phyloP scores from a whole-genome alignment of 2,888 invertebrate genomes.

The Tachina fera region DNA sequence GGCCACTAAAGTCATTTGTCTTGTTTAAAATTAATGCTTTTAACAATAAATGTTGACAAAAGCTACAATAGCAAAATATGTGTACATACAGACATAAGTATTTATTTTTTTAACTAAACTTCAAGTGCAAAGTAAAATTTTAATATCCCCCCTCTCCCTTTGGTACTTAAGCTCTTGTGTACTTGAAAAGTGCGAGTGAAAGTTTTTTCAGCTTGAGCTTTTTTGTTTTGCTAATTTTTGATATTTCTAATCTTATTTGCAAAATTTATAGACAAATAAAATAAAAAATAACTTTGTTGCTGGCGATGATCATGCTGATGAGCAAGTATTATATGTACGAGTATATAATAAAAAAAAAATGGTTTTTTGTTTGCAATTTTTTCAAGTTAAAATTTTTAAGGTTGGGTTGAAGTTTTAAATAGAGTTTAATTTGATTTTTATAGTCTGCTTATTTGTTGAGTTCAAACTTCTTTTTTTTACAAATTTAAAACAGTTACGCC shows the following conservation, averaged over 20 bases:
- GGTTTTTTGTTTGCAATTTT: not conserved
- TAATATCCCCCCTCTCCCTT: not conserved
- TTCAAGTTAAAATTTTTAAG: constrained; percentile 38
- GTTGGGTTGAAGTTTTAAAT: constrained; percentile 52
- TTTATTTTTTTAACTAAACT: not conserved
- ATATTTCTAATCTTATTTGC: constrained; percentile 65
- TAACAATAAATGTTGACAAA: constrained; percentile 21
- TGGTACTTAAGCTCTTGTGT: constrained; percentile 29
- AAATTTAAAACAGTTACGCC: constrained; percentile 44
- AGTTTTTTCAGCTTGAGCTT: constrained; percentile 28
- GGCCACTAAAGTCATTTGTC: constrained; percentile 12
- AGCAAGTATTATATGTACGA: constrained; percentile 11
- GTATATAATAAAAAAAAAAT: not conserved
- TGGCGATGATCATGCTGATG: constrained; percentile 27
- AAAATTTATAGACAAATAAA: constrained; percentile 34
- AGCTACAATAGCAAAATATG: constrained; percentile 13
- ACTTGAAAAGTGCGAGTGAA: constrained; percentile 63
- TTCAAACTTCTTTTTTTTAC: constrained; percentile 29
- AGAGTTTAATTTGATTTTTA: constrained; percentile 27
- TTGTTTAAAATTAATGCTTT: not conserved
- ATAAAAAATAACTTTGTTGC: not conserved
- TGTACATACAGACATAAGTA: not conserved
- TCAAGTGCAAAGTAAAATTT: constrained; percentile 43
- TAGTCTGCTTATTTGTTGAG: constrained; percentile 19
- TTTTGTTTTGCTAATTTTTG: not conserved